These are phyloP conservation scores for Eumeta japonica DNA, from an alignment of 1,140 invertebrate species.

Conservation along the genomic window DNA sequence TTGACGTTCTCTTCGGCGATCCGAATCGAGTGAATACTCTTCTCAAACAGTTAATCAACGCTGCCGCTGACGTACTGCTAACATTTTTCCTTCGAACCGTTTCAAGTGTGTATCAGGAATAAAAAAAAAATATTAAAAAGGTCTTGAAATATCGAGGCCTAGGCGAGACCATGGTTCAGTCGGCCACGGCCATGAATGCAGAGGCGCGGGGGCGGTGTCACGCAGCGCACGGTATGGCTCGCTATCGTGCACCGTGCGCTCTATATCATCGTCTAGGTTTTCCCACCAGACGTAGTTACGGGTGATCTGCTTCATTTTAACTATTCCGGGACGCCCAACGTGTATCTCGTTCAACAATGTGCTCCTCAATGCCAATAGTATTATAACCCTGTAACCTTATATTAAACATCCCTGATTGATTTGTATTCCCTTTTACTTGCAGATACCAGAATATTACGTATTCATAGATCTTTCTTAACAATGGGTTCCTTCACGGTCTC, in stretches of 20 bases:
- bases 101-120: slow-evolving; percentile 21
- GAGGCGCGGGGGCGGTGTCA: not conserved
- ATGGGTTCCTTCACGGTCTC: too few species aligned
- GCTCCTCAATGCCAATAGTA: slow-evolving; percentile 16
- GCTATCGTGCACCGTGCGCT: slow-evolving; percentile 12
- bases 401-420: slow-evolving; percentile 16
- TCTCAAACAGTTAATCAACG: slow-evolving; percentile 5
- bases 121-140: slow-evolving; percentile 16
- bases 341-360: slow-evolving; percentile 34
- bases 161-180: slow-evolving; percentile 9
- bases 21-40: slow-evolving; percentile 15
- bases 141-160: slow-evolving; percentile 23
- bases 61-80: slow-evolving; percentile 9
- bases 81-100: slow-evolving; percentile 19
- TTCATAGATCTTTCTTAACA: too few species aligned
- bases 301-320: slow-evolving; percentile 41
- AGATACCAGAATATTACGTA: too few species aligned
- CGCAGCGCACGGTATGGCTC: not conserved
- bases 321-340: slow-evolving; percentile 33
- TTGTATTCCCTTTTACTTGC: slow-evolving; percentile 31
- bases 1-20: slow-evolving; percentile 13
- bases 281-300: slow-evolving; percentile 45
- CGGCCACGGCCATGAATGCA: slow-evolving; percentile 2
- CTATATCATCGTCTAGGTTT: slow-evolving; percentile 39
- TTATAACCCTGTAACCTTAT: slow-evolving; percentile 26